phyloP scores from a whole-genome alignment of 2,113 vertebrate genomes.

The Probosciger aterrimus region DNA sequence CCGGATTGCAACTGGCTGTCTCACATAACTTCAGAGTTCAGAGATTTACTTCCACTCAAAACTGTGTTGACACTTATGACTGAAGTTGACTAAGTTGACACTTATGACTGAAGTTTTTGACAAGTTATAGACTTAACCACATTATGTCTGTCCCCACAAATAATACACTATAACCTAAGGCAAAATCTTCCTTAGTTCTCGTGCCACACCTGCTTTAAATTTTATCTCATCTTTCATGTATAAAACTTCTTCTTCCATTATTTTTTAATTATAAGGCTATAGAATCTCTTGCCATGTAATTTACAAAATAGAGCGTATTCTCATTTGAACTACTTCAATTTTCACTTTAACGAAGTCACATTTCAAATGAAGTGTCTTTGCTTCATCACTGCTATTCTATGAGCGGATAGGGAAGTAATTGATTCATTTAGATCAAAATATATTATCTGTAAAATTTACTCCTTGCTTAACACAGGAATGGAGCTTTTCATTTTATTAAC shows the following conservation, averaged over 20 bases:
- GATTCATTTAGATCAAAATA: neutral
- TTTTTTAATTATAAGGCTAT: neutral
- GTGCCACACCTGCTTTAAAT: neutral
- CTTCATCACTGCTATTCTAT: neutral
- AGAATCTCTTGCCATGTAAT: neutral
- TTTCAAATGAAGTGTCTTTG: neutral
- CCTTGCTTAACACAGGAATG: neutral
- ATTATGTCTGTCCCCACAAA: neutral
- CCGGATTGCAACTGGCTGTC: neutral
- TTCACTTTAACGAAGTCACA: neutral
- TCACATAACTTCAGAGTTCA: neutral
- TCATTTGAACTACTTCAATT: neutral
- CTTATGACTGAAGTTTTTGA: neutral
- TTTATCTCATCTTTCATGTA: neutral
- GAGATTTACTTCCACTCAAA: neutral
- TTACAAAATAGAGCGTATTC: neutral
- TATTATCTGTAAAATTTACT: neutral
- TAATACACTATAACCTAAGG: neutral
- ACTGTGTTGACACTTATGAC: accelerated
- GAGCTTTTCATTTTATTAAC: neutral
- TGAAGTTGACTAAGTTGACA: neutral
- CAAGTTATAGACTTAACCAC: neutral
- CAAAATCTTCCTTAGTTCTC: neutral
- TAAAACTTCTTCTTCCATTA: neutral
- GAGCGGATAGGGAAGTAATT: neutral